Base-by-base conservation (phyloP, 1,140 invertebrate genomes). In the Drosophila micromelanica region DNA sequence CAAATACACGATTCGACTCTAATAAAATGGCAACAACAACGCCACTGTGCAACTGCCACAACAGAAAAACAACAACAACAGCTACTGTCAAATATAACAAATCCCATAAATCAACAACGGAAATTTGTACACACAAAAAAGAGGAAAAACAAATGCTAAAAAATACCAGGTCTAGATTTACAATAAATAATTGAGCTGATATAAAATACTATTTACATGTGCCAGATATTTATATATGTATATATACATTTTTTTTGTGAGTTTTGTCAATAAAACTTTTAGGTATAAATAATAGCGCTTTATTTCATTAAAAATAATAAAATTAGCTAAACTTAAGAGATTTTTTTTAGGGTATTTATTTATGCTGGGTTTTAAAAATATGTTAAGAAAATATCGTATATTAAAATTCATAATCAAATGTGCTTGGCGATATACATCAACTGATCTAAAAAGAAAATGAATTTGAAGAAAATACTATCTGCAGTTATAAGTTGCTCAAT, bases 91-190 rank as follows among this genome's bases (percentile, higher is more conserved):
- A 89, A 87, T 76, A 73, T 85, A 73, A 89, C 79, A 84, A 89
- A 90, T 87, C 82, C 79, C 89, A 90, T 90, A 90, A 90, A 90
- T 90, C 87, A 89, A 84, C 87, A 89, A 77, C 77, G 64, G 54
- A 76, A 75, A 76, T 70, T 68, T 70, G 63, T 46, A 30, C 40
- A 54, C 32, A 73, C 48, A 67, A 68, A 56, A 72, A 54, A 23
- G 8, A 0, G 32, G 61, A 64, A 60, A 67, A 76, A 73, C 40
- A 68, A 20, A n/a, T 59, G 61, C 27, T 70, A 51, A 68, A 61
- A 35, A 61, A 68, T 35, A 42, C 12, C 46, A 56, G 54, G 46
- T 61, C 51, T 67, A 62, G 45, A 65, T 76, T 64, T 48, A 48
- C 45, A 62, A 13, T 65, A 81, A 56, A 77, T 73, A 76, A 77